Evolutionary conservation across 2,113 vertebrate genomes (phyloP).

Genomic region (Spea bombifrons): DNA sequence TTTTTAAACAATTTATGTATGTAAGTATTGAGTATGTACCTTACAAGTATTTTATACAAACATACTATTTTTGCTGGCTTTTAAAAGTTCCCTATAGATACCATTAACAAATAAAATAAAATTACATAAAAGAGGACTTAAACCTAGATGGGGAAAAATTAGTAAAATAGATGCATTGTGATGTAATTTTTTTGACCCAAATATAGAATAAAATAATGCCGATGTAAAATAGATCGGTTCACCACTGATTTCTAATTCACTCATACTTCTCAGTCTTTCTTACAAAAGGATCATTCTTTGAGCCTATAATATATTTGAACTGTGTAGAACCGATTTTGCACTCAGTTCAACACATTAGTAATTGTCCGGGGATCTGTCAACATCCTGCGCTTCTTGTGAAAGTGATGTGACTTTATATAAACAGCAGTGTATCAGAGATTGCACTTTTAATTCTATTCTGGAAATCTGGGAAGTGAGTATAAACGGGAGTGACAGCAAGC

Average conservation of each 20-base stretch:
- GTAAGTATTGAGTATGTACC: no score
- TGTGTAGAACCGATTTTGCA: constrained; percentile 2
- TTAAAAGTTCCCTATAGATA: no score
- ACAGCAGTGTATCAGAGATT: constrained; percentile 32
- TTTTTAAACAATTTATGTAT: no score
- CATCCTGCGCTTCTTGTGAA: constrained; percentile 26
- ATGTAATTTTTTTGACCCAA: no score
- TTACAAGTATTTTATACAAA: no score
- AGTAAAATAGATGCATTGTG: no score
- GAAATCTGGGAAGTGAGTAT: constrained; percentile 42
- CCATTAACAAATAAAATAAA: no score
- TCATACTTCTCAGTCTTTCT: no score
- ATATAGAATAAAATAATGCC: no score
- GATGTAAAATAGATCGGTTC: background rate
- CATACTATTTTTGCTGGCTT: no score
- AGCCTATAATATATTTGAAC: background rate
- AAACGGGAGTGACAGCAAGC: constrained; percentile 42
- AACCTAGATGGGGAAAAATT: no score
- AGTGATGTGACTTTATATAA: constrained; percentile 28
- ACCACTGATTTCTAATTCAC: background rate
- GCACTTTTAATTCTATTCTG: constrained; percentile 25
- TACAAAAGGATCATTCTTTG: background rate
- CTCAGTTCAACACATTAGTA: constrained; percentile 14
- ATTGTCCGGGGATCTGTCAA: constrained; percentile 18
- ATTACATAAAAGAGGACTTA: no score